Evolutionary conservation across 1,140 invertebrate genomes (phyloP), one percentile per base, ranked within the genome.

Genomic region (Coptotermes formosanus): DNA sequence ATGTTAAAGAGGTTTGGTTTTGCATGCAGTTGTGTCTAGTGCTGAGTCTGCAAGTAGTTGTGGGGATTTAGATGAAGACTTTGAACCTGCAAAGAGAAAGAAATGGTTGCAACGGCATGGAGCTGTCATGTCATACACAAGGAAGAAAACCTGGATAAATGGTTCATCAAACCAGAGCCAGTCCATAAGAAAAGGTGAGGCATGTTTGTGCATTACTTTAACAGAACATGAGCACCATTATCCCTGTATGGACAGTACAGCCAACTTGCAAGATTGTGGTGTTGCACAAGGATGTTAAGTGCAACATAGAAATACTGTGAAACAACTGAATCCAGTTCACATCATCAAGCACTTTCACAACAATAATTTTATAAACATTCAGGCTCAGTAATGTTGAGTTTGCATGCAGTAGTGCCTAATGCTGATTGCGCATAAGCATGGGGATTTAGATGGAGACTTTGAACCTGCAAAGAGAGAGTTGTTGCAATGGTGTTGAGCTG

Each of bases 301-400:
- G 6, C 45, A 48, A 48, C 45, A 48, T 8, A 48, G 45, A 48
- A 6, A 12, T 48, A 19, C 52, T 55, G 11, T 55, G 9, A 2
- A 14, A 19, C 11, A 2, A 55, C 52, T 9, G 52, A n/a, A n/a
- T n/a, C n/a, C n/a, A n/a, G n/a, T n/a, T n/a, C n/a, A n/a, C n/a
- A n/a, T n/a, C n/a, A n/a, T n/a, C n/a, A n/a, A n/a, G n/a, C n/a
- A n/a, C n/a, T n/a, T n/a, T 4, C 52, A 2, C 38, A 38, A 4
- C 16, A 55, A 21, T 19, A 55, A 21, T 55, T 21, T 19, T 55
- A 2, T 21, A 16, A 1, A 55, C 14, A 55, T 55, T 19, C 19
- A 21, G 52, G 19, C 52, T 19, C 52, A 55, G 19, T 23, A 91
- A 90, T 89, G 87, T 90, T 64, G 92, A 87, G 64, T 69, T 69